phyloP scores from a whole-genome alignment of 2,888 invertebrate genomes.

The Tholera decimalis region DNA sequence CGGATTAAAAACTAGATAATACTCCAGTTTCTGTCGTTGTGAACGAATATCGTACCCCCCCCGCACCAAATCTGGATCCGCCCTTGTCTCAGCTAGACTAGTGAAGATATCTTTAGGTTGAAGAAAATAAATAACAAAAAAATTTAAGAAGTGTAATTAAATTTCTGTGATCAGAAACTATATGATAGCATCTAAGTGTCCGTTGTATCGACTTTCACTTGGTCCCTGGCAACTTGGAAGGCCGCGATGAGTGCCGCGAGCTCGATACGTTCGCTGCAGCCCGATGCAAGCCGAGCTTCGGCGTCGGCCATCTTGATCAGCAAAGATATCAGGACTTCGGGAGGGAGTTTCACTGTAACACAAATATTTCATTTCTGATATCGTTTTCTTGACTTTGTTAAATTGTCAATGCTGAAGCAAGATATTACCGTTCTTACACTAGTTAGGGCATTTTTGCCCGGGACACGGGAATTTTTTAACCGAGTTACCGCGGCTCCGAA shows the following conservation, averaged over 20 bases:
- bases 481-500: too few species aligned
- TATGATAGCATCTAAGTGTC: conserved; percentile 18
- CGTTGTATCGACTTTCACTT: conserved; percentile 74
- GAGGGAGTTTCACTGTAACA: conserved; percentile 96
- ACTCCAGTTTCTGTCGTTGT: too few species aligned
- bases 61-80: too few species aligned
- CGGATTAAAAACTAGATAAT: too few species aligned
- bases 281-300: conserved; percentile 96
- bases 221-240: conserved; percentile 95
- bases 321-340: conserved; percentile 94
- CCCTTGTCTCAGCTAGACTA: neutral
- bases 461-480: too few species aligned
- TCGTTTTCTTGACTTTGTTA: neutral
- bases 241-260: conserved; percentile 97
- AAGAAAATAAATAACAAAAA: neutral
- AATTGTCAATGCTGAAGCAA: neutral
- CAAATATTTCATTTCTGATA: neutral
- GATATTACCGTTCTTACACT: neutral
- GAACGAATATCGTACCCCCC: too few species aligned
- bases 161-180: neutral
- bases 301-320: conserved; percentile 97
- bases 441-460: too few species aligned
- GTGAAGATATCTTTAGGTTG: too few species aligned
- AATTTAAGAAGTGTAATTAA: neutral
- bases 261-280: conserved; percentile 98